phyloP scores from a whole-genome alignment of 64 coral and sea anemone species.

The Acropora yongei region DNA sequence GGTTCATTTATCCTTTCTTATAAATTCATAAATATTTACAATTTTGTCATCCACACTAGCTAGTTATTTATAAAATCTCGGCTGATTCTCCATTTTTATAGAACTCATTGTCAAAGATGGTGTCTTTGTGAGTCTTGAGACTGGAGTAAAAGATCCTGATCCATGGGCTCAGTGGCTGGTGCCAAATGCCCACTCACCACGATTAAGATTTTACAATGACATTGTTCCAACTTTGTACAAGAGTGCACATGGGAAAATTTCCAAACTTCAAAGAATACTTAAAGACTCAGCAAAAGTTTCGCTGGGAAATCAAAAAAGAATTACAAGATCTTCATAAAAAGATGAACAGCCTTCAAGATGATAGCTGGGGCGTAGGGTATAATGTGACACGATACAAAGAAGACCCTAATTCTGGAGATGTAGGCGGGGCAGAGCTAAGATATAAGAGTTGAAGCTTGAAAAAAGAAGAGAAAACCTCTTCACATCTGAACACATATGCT shows the following conservation, averaged over 20 bases:
- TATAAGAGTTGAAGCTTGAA: constrained; percentile 3
- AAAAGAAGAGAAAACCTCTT: constrained; percentile 48
- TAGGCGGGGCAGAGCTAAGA: background rate
- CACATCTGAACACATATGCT: constrained; percentile 39
- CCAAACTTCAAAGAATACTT: no score
- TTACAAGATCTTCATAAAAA: constrained; percentile 5
- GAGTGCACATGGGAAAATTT: background rate
- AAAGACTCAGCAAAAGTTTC: no score
- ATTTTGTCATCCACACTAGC: constrained; percentile 17
- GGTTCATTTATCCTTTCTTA: background rate
- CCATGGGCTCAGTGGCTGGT: constrained; percentile 37
- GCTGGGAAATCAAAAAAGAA: no score
- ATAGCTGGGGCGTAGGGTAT: no score
- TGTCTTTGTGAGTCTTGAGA: constrained; percentile 41
- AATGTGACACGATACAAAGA: constrained; percentile 39
- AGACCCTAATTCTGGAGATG: constrained; percentile 49
- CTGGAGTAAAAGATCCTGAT: constrained; percentile 33
- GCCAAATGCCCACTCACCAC: constrained; percentile 57
- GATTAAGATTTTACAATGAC: constrained; percentile 55
- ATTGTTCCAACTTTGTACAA: constrained; percentile 40
- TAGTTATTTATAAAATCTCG: no score
- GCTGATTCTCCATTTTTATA: constrained; percentile 8
- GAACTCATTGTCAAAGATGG: constrained; percentile 3
- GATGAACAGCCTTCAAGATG: constrained; percentile 24
- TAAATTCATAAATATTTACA: constrained; percentile 33